phyloP scores from a whole-genome alignment of 35 echinoderm and acorn worm species.

The Ptychodera flava region DNA sequence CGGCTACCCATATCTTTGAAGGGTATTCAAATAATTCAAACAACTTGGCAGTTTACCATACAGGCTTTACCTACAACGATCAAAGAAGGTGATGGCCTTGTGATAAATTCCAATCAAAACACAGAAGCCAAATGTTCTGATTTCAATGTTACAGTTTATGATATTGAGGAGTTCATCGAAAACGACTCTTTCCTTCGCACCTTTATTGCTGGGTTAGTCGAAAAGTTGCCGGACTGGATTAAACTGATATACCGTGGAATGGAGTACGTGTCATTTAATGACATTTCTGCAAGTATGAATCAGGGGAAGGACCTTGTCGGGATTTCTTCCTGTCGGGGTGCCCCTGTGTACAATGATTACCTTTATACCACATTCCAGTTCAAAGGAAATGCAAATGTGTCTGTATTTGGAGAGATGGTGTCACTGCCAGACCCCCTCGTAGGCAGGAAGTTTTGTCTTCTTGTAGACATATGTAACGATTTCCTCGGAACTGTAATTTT shows the following conservation, averaged over 20 bases:
- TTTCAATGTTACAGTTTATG: neutral
- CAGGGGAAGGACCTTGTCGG: neutral
- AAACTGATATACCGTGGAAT: neutral
- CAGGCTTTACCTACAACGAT: neutral
- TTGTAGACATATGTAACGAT: neutral
- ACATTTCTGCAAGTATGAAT: neutral
- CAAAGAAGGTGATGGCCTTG: neutral
- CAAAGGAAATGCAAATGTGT: neutral
- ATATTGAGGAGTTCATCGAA: neutral
- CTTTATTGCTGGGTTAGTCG: neutral
- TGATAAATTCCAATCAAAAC: neutral
- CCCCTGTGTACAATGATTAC: neutral
- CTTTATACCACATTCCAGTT: neutral
- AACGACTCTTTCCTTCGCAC: neutral
- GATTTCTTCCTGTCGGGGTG: neutral
- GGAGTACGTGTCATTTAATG: neutral
- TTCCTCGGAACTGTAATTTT: neutral
- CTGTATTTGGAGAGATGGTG: neutral
- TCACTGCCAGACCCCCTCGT: neutral
- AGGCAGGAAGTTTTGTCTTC: neutral
- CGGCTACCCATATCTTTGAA: neutral
- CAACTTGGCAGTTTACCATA: neutral
- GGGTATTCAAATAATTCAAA: neutral
- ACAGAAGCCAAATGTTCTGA: neutral
- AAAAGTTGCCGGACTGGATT: neutral